Base-by-base conservation (phyloP, 2,888 invertebrate genomes). In the Aproaerema taeniolella region DNA sequence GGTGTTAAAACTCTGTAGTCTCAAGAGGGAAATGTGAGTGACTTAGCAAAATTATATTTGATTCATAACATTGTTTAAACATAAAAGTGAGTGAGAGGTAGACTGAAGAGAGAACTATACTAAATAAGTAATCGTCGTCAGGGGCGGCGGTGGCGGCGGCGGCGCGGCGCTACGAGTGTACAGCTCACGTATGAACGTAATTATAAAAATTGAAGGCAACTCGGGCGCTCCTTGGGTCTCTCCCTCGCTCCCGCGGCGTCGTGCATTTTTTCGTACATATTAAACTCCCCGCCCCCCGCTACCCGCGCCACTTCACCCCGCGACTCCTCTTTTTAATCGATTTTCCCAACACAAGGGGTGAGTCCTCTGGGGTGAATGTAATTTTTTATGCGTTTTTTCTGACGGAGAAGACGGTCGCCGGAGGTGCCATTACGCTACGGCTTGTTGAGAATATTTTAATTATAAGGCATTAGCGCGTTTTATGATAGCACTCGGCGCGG, bases 121-220 rank as follows among this genome's bases (percentile, higher is more conserved):
- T 74, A 69, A 78, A 77, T 76, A 77, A 73, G 64, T 73, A 71
- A 75, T 68, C 53, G 56, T 60, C 69, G 53, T 59, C 58, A 41
- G 52, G 55, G 63, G 46, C 42, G 49, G 45, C 45, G 52, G 40
- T 46, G 50, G 47, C 39, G 49, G 50, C 42, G 50, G 34, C 16
- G 38, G 41, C 11, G n/a, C 26, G 56, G 17, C 88, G 32, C 68
- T 88, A 50, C 70, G 85, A 2, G 26, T n/a, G n/a, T n/a, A n/a
- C n/a, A 88, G 74, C 89, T 93, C 77, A 91, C 91, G 85, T 85
- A 85, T 85, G 86, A 83, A 83, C 85, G 83, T 85, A 86, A 85
- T 86, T 86, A 85, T 85, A 85, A 86, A 86, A 86, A 85, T 85
- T 81, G 82, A 80, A 86, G 82, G 78, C 79, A 80, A 73, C 73